Base-by-base conservation (phyloP, 2,888 invertebrate species). In the Pristionchus exspectatus region DNA sequence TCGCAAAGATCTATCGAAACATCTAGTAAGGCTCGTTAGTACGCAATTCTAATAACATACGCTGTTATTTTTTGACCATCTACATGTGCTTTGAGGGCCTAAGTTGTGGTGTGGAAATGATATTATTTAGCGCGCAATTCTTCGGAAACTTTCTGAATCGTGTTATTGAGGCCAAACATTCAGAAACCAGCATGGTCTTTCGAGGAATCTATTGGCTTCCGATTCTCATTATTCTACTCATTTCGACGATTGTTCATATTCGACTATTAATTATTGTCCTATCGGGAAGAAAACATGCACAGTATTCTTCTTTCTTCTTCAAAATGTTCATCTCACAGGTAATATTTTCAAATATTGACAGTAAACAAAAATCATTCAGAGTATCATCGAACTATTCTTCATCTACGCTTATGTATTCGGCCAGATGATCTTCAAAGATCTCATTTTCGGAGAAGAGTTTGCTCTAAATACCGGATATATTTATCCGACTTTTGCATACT, bases 271-370 rank as follows among this genome's bases (percentile, higher is more conserved):
- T 69, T 69, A n/a, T 69, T 16, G 69, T 69, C 14, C 5, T 69
- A 12, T 69, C 69, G 27, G 14, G 27, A 27, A n/a, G 69, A 30
- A 24, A 69, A 24, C n/a, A 69, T 16, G n/a, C 69, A 27, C 14
- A 14, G 1, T 69, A 69, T n/a, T 24, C 69, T 5, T 69, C 69
- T 9, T 69, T 69, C 69, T 69, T 69, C 27, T 69, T 69, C 69
- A 69, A 69, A 69, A 69, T 69, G 69, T 69, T 69, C 27, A 69
- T 69, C 10, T 69, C 69, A 30, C 69, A 69, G 30, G 69, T 69
- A 27, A 69, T 50, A 50, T 50, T 50, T 50, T 50, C 44, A 50
- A 50, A 50, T 10, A 50, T 50, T 50, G 30, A 1, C 21, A n/a
- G 14, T 69, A n/a, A 16, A 27, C 14, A 69, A 27, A 27, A n/a